A percentile compares a stretch with the other conserved stretches of the same genome.
phyloP scores from a whole-genome alignment of 2,113 vertebrate genomes.

The Aegithalos caudatus region DNA sequence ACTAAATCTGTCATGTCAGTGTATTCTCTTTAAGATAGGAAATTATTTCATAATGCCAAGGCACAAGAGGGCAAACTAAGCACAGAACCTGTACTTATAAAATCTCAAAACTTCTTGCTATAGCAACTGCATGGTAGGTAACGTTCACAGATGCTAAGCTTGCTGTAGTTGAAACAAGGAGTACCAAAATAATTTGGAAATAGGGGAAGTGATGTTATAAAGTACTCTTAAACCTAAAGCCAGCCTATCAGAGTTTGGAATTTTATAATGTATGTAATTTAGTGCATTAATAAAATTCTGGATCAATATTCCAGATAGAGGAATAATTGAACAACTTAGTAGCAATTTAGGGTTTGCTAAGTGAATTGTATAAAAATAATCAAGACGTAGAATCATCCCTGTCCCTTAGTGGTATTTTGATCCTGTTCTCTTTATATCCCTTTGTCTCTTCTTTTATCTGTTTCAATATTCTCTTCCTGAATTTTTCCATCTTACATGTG shows the following conservation, averaged over 20 bases:
- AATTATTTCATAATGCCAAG: neutral
- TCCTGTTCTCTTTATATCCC: neutral
- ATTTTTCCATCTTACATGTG: neutral
- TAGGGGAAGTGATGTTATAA: neutral
- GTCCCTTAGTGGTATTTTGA: neutral
- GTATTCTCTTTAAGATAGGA: neutral
- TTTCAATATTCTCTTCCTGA: neutral
- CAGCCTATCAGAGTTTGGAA: neutral
- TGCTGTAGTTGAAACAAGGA: neutral
- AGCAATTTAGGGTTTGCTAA: neutral
- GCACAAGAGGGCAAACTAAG: neutral
- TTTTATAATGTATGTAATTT: neutral
- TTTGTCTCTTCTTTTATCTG: neutral
- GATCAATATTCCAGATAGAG: conserved; percentile 2
- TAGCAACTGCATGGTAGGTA: neutral
- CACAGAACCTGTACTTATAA: neutral
- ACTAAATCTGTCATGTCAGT: neutral
- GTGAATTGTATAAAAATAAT: neutral
- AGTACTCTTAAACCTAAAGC: neutral
- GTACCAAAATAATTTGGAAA: neutral
- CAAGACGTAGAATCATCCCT: neutral
- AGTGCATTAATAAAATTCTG: neutral
- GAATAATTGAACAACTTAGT: conserved; percentile 22
- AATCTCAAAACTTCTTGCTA: neutral
- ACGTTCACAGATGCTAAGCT: neutral